Evolutionary conservation across 2,797 vertebrate genomes (phyloP).

Genomic region (Pipistrellus pipistrellus): DNA sequence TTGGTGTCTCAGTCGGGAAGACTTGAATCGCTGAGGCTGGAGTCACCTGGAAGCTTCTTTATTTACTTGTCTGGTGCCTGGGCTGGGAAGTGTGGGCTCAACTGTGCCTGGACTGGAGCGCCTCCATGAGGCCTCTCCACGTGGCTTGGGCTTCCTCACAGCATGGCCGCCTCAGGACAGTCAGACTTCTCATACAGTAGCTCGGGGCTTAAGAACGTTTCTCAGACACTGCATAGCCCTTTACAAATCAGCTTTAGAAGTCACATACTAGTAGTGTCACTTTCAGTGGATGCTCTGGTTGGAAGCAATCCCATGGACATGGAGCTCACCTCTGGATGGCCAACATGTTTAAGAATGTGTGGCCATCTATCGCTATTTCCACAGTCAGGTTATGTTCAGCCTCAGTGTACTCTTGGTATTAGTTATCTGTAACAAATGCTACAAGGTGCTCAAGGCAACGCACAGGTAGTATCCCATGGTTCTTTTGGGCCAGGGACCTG

Average conservation of each 20-base stretch:
- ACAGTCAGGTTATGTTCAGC: neutral
- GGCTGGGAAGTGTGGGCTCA: neutral
- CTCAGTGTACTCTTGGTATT: neutral
- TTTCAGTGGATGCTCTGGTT: neutral
- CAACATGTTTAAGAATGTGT: neutral
- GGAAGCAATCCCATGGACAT: neutral
- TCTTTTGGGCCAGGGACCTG: neutral
- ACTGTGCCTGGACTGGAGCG: neutral
- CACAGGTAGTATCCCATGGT: neutral
- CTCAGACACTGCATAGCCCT: neutral
- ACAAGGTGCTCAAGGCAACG: neutral
- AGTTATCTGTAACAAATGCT: neutral
- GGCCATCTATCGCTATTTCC: neutral
- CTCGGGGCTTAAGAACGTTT: neutral
- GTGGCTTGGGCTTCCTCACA: neutral
- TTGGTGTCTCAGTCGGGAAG: neutral
- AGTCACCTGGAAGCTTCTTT: neutral
- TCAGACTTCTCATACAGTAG: neutral
- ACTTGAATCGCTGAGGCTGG: neutral
- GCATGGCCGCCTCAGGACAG: neutral
- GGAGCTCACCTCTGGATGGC: neutral
- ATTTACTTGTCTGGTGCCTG: neutral
- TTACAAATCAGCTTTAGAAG: neutral
- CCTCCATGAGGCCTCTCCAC: neutral
- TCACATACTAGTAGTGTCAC: neutral